phyloP scores from a whole-genome alignment of 2,113 vertebrate genomes.

The Tinamus guttatus region DNA sequence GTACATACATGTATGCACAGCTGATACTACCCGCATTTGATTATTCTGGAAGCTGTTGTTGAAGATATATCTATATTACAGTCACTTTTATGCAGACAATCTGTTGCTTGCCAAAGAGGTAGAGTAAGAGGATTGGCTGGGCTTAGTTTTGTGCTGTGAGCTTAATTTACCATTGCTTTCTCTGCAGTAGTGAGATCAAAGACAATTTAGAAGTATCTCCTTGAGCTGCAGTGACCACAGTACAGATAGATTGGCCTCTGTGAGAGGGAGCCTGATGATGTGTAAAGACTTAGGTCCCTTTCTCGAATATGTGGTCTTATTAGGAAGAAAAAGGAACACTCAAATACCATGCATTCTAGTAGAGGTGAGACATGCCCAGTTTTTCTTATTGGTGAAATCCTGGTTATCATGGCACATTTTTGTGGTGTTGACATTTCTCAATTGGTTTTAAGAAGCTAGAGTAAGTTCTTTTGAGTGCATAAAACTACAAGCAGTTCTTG shows the following conservation, averaged over 20 bases:
- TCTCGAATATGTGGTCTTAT: neutral
- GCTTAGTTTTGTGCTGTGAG: neutral
- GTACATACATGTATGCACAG: neutral
- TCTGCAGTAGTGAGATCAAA: neutral
- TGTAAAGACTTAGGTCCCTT: neutral
- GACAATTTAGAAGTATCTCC: neutral
- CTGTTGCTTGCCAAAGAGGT: neutral
- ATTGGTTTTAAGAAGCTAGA: neutral
- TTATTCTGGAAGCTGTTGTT: neutral
- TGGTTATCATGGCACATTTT: neutral
- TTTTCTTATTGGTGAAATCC: neutral
- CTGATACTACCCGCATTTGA: neutral
- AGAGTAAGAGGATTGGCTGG: neutral
- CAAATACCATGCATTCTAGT: neutral
- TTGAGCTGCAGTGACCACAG: neutral
- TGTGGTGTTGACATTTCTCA: constrained; percentile 29
- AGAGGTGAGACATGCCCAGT: neutral
- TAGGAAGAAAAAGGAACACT: neutral
- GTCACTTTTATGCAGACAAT: neutral
- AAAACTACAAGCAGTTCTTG: neutral
- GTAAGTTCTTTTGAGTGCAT: neutral
- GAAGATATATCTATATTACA: neutral
- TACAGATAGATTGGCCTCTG: neutral
- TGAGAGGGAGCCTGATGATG: neutral
- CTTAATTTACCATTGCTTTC: neutral